Evolutionary conservation across 2,797 vertebrate species (phyloP), one percentile per base, ranked within the genome.

Genomic region (Muraenolepis orangiensis): DNA sequence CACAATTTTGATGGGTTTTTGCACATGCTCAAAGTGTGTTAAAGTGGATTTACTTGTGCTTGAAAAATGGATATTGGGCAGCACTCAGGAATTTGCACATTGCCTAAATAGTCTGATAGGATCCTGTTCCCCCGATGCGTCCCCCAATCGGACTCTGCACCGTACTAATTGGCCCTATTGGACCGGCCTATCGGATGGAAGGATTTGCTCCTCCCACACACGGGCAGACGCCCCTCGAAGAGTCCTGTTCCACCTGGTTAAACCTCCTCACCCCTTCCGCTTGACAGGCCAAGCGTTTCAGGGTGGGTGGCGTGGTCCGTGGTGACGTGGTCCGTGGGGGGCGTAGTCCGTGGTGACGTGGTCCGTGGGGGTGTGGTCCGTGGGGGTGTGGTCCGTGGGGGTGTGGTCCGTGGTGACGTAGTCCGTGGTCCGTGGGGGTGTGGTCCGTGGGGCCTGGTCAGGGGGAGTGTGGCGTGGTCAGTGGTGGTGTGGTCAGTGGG

Each of bases 81-180:
- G 70, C 76, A 87, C 69, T 75, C 83, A 89, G 71, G 82, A 87
- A 90, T 87, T 75, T 88, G 82, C 86, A 91, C 89, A 89, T 89
- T 87, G 86, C 81, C 78, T 76, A 85, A 90, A 86, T 78, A 76
- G 73, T 79, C 70, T 69, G 67, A 81, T 51, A 57, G n/a, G 86
- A 80, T 40, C 70, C 20, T 34, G 16, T 46, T 46, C 18, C 40
- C 40, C 40, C 16, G 18, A 46, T 46, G 40, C 40, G 40, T 46
- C 40, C 40, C 31, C 69, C 75, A 81, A 73, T 79, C 42, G 66
- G 70, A 46, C 51, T 77, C 30, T 66, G 30, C 71, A 20, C 23
- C 71, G 73, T 75, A 61, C 34, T 73, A 82, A 87, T 86, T 80
- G 76, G 76, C 57, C 30, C 51, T 31, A 51, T 31, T 51, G 14